Base-by-base conservation (phyloP, 2,797 vertebrate species). In the Bryconaethiops microstoma region DNA sequence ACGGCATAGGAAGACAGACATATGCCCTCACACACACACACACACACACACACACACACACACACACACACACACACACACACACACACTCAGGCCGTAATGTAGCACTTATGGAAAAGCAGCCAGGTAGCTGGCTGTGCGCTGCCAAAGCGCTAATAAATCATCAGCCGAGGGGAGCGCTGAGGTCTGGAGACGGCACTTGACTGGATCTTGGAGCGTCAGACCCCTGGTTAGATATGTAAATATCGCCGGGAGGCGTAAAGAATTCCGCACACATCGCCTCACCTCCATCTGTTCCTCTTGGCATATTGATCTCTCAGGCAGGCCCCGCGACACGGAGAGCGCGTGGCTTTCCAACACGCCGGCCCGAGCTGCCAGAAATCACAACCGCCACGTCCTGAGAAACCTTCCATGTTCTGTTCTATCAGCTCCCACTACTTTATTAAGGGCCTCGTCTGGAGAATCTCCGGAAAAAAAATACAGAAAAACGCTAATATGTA, bases 261-360 rank as follows among this genome's bases (percentile, higher is more conserved):
- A 82, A 72, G 81, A 80, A 87, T 84, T 86, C 86, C 71, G 4
- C 73, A 50, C 84, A 83, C 79, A 70, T 80, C 64, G 60, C 74
- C 76, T 68, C 75, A 9, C 70, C 78, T 74, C 86, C 84, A 84
- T 87, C 86, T 83, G 86, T 60, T 87, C 82, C 50, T 76, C 76
- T 74, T 84, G 86, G 78, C 69, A 74, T 79, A 83, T 84, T 81
- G 84, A 86, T 87, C 82, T 81, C 82, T 69, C 75, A 79, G 42
- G 65, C 62, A 64, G 62, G 5, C 23, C 71, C 65, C 42, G 68
- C 73, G 77, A 84, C 50, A 29, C 52, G 12, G 73, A 21, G 70
- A 74, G 42, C 76, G 40, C 12, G 60, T 21, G 14, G 68, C 54
- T 77, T 65, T 82, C 80, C 77, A 70, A 75, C 39, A 45, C 29